Evolutionary conservation across 2,113 vertebrate species (phyloP).

Genomic region (Zosterops borbonicus): DNA sequence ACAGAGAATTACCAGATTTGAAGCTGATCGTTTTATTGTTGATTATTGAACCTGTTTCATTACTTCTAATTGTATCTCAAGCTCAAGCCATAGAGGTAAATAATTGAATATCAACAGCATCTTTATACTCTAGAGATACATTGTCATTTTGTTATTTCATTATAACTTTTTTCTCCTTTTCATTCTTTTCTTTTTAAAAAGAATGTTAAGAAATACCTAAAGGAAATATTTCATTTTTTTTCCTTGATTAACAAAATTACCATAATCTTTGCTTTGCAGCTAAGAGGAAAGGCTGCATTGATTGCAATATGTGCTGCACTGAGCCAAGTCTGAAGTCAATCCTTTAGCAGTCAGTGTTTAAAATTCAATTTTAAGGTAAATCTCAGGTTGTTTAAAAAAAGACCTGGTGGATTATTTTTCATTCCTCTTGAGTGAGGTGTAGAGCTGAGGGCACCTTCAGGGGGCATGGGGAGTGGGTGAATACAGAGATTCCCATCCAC

Average conservation of each 20-base stretch:
- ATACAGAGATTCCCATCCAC: not conserved
- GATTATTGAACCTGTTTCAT: not conserved
- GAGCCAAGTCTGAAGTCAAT: not conserved
- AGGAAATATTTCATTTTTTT: not conserved
- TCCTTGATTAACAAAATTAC: not conserved
- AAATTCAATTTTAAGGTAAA: not conserved
- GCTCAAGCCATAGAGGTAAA: not conserved
- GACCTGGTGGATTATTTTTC: not conserved
- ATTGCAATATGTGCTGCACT: not conserved
- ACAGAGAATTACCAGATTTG: not conserved
- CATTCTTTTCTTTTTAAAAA: not conserved
- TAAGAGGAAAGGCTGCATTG: not conserved
- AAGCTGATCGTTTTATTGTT: not conserved
- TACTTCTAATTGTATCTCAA: not conserved
- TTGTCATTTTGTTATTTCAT: not conserved
- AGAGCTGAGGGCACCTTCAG: not conserved
- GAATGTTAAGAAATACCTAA: not conserved
- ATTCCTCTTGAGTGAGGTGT: not conserved
- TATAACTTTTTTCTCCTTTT: not conserved
- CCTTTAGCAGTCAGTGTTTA: not conserved
- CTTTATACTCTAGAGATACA: not conserved
- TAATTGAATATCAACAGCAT: not conserved
- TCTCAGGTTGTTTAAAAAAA: not conserved
- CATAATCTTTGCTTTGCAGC: not conserved
- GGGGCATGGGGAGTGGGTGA: accelerated